These are phyloP conservation scores for Gymnocheta viridis DNA, from an alignment of 2,888 invertebrate species.

Conservation along the genomic window DNA sequence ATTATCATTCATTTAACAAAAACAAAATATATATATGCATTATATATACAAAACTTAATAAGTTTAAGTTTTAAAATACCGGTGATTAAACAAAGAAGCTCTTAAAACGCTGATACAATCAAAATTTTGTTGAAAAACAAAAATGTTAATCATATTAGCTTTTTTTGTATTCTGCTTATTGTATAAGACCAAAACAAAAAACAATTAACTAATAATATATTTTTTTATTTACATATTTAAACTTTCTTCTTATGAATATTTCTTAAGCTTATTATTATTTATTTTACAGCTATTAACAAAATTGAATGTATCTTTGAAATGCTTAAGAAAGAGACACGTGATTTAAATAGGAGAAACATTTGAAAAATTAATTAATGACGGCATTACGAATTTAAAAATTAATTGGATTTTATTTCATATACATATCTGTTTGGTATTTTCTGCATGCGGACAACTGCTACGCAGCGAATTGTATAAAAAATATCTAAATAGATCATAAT, in stretches of 20 bases:
- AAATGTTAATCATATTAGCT: not conserved
- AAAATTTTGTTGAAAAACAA: slow-evolving; percentile 32
- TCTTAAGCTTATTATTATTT: slow-evolving; percentile 14
- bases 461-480: too few species aligned
- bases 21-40: too few species aligned
- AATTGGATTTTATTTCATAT: too few species aligned
- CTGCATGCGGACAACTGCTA: too few species aligned
- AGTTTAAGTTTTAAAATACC: slow-evolving; percentile 18
- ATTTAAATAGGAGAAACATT: not conserved
- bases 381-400: too few species aligned
- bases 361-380: not conserved
- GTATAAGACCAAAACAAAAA: not conserved
- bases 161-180: slow-evolving; percentile 8
- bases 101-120: slow-evolving; percentile 65
- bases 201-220: slow-evolving; percentile 5
- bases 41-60: slow-evolving; percentile 13
- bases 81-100: slow-evolving; percentile 52
- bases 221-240: not conserved
- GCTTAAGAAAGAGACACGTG: not conserved
- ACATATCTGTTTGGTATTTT: too few species aligned
- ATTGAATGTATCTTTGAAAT: slow-evolving; percentile 22
- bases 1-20: slow-evolving; percentile 9
- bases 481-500: too few species aligned
- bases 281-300: slow-evolving; percentile 8
- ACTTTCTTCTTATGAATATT: slow-evolving; percentile 2